These are phyloP conservation scores for Protaetia brevitarsis DNA, from an alignment of 1,140 invertebrate genomes.

Conservation along the genomic window DNA sequence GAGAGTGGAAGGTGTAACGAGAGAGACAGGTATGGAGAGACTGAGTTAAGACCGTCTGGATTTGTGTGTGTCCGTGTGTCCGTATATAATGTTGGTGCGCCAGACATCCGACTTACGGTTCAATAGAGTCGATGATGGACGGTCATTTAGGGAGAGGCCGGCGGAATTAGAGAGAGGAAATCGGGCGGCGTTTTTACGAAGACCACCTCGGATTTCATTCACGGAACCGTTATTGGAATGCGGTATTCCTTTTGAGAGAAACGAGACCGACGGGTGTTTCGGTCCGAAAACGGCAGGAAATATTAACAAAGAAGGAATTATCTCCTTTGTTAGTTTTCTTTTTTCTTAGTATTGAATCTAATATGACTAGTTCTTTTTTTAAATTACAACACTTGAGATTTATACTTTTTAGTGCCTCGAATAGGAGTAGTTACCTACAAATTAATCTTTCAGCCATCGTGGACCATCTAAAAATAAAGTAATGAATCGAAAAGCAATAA, in stretches of 20 bases:
- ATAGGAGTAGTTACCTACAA: too few relatives aligned
- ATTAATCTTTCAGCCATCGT: too few relatives aligned
- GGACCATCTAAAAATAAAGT: too few relatives aligned
- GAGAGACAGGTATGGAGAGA: neutral
- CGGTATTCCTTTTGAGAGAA: conserved; percentile 3
- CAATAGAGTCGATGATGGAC: neutral
- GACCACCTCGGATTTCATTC: conserved; percentile 13
- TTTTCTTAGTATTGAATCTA: too few relatives aligned
- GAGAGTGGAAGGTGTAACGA: too few relatives aligned
- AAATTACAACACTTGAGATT: too few relatives aligned
- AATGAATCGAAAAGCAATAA: too few relatives aligned
- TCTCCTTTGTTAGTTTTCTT: too few relatives aligned
- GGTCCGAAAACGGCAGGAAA: neutral
- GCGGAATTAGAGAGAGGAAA: conserved; percentile 15
- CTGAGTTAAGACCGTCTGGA: neutral
- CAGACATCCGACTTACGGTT: conserved; percentile 6
- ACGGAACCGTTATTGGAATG: neutral
- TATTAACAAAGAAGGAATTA: neutral
- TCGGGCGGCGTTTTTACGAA: conserved; percentile 6
- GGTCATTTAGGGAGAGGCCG: neutral
- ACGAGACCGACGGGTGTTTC: neutral
- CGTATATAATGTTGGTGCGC: neutral
- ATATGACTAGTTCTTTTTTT: too few relatives aligned
- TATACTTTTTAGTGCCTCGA: too few relatives aligned
- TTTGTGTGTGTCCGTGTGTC: neutral